These are phyloP conservation scores for Ophiodon elongatus DNA, from an alignment of 2,113 vertebrate genomes.

Conservation along the genomic window DNA sequence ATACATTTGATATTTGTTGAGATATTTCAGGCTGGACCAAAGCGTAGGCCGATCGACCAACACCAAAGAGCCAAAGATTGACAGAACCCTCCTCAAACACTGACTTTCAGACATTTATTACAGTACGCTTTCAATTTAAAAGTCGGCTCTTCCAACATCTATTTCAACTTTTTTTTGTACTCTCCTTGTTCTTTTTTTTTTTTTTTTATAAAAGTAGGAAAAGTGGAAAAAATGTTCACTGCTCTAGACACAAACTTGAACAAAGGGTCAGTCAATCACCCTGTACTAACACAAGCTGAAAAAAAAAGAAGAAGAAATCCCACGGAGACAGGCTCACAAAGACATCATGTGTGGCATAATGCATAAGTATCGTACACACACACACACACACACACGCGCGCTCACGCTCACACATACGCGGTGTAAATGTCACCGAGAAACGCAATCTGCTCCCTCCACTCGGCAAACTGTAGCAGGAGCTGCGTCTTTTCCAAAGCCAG, in stretches of 20 bases:
- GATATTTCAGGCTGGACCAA: background rate
- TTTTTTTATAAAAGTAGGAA: background rate
- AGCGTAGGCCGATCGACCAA: too few relatives aligned
- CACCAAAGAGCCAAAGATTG: background rate
- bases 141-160: background rate
- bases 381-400: background rate
- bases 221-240: background rate
- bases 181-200: too few relatives aligned
- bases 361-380: background rate
- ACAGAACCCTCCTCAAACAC: background rate
- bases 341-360: background rate
- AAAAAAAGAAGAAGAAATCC: too few relatives aligned
- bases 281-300: background rate
- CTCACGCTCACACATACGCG: background rate
- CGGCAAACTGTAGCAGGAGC: conserved; percentile 18
- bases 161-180: background rate
- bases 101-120: background rate
- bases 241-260: background rate
- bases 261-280: background rate
- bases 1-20: background rate
- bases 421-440: conserved; percentile 70
- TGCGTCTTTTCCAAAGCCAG: conserved; percentile 50
- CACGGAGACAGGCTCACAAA: conserved; percentile 1
- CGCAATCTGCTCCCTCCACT: conserved; percentile 61
- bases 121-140: background rate